Evolutionary conservation across 2,797 vertebrate genomes (phyloP).

Genomic region (Sebastes cheni): DNA sequence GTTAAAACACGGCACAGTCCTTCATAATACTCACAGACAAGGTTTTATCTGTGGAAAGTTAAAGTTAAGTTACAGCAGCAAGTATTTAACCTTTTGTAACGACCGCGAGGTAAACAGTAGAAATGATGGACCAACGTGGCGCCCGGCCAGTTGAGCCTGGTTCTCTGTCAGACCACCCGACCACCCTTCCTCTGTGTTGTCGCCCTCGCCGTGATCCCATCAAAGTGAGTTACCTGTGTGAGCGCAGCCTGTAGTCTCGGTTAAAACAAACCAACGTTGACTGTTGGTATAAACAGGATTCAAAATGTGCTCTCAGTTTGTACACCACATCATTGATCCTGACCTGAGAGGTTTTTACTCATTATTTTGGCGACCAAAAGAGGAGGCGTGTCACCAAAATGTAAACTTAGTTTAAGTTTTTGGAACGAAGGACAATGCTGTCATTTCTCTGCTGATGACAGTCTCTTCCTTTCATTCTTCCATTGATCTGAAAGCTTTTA

Average conservation of each 20-base stretch:
- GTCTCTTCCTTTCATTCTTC: slow-evolving; percentile 47
- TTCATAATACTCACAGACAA: too few relatives aligned
- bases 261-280: not conserved
- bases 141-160: too few relatives aligned
- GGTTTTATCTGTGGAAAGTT: not conserved
- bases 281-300: slow-evolving; percentile 1
- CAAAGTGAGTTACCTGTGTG: not conserved
- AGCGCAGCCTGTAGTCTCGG: too few relatives aligned
- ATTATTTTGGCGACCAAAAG: not conserved
- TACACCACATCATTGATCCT: not conserved
- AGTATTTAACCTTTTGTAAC: not conserved
- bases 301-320: not conserved
- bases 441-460: slow-evolving; percentile 11
- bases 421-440: slow-evolving; percentile 19
- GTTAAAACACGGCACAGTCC: too few relatives aligned
- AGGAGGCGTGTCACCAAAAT: not conserved
- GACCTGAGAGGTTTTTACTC: not conserved
- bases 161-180: too few relatives aligned
- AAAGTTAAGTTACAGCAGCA: not conserved
- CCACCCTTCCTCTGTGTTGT: not conserved
- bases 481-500: not conserved
- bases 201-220: too few relatives aligned
- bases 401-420: not conserved
- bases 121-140: too few relatives aligned
- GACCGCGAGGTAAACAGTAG: too few relatives aligned